Evolutionary conservation across 2,888 invertebrate species (phyloP), one percentile per base, ranked within the genome.

Genomic region (Escarpia spicata): DNA sequence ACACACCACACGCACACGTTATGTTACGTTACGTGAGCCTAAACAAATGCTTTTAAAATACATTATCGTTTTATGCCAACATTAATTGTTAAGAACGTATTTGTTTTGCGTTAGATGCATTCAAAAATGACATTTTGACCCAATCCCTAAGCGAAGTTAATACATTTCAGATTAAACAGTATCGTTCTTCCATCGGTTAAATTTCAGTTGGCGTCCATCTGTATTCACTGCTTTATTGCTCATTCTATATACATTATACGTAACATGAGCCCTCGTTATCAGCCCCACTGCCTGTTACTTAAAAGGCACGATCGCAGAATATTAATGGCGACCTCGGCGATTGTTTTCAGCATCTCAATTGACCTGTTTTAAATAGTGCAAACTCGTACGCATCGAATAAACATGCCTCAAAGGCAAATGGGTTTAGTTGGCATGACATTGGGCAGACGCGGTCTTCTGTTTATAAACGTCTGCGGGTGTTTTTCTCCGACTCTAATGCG

Each of bases 401-500:
- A 75, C 75, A 75, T 26, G 75, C 75, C 75, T 75, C 75, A 75
- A 75, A 75, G 75, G 75, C 75, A 75, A 75, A 75, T 75, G 75
- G 75, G 75, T 75, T 75, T 75, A 75, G 75, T 26, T 75, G 75
- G 75, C 75, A 6, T 75, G 75, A 75, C 75, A 75, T 26, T 26
- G 4, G 19, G 26, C 75, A 75, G 75, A 26, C 75, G 19, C 19
- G 75, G 26, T 15, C 75, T 1, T 75, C 75, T 75, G 75, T 75
- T 75, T 75, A 75, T 75, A 75, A 75, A 75, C 75, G 75, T 75
- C 75, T 75, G 75, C 75, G 3, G 75, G n/a, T 75, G 75, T 75
- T 75, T 75, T 75, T 75, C 75, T 75, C 75, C 75, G 75, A 75
- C 75, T 75, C 75, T 75, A 75, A 75, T 75, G 75, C 75, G 75